Evolutionary conservation across 2,888 invertebrate genomes (phyloP).

Genomic region (Monochamus alternatus): DNA sequence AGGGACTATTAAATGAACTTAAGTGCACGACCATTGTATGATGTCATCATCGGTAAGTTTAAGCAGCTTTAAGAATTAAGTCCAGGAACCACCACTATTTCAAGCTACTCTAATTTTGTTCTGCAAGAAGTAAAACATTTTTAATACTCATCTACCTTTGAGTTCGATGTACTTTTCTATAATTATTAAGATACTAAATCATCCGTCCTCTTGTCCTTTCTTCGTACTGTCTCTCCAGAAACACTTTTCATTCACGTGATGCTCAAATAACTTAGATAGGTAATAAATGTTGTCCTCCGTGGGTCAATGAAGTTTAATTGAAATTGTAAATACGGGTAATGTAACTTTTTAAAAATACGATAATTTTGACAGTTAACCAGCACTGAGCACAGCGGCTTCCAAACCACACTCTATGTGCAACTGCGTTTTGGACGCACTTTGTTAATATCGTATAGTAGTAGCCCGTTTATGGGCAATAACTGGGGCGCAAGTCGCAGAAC

Average conservation of each 20-base stretch:
- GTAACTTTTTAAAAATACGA: conserved; percentile 24
- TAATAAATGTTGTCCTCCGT: conserved; percentile 36
- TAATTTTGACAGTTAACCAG: conserved; percentile 52
- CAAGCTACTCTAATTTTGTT: too few species aligned
- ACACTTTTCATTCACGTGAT: conserved; percentile 43
- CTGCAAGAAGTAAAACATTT: too few species aligned
- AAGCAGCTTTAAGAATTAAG: too few species aligned
- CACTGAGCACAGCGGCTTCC: conserved; percentile 65
- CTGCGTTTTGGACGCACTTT: conserved; percentile 65
- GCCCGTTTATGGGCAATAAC: conserved; percentile 52
- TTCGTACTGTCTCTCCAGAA: conserved; percentile 18
- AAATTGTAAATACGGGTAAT: conserved; percentile 53
- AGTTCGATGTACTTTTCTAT: not conserved
- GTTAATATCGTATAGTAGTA: conserved; percentile 64
- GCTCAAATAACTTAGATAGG: conserved; percentile 53
- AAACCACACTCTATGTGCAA: conserved; percentile 63
- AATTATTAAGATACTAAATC: conserved; percentile 42
- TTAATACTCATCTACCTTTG: too few species aligned
- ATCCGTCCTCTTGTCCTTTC: conserved; percentile 44
- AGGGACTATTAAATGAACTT: too few species aligned
- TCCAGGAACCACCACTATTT: too few species aligned
- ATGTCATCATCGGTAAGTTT: too few species aligned
- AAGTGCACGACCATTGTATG: too few species aligned
- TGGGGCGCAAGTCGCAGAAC: conserved; percentile 26
- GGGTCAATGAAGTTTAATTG: conserved; percentile 42